Evolutionary conservation across 1,140 invertebrate genomes (phyloP).

Genomic region (Uloborus diversus): DNA sequence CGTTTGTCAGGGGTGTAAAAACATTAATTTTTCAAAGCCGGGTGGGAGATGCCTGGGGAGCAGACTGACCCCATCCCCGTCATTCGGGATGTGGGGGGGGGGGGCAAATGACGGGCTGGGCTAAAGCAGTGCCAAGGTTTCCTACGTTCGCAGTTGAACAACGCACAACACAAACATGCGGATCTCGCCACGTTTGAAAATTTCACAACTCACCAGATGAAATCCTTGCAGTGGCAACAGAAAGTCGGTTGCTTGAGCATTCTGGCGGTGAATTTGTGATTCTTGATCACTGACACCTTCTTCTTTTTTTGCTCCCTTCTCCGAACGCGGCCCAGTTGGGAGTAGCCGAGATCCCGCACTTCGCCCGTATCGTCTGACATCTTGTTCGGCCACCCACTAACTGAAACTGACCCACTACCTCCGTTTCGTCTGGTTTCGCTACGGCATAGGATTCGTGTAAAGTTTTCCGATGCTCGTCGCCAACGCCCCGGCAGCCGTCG

Average conservation of each 20-base stretch:
- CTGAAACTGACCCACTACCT: constrained; percentile 22
- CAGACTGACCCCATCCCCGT: no score
- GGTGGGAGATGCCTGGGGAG: no score
- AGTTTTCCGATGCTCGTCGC: background rate
- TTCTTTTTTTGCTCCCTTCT: constrained; percentile 99
- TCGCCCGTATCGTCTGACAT: constrained; percentile 47
- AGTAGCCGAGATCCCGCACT: background rate
- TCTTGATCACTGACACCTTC: constrained; percentile 97
- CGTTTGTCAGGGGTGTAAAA: no score
- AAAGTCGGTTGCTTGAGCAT: constrained; percentile 99
- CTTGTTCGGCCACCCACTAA: constrained; percentile 34
- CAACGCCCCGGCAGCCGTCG: background rate
- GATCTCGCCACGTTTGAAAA: constrained; percentile 11
- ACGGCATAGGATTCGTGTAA: constrained; percentile 1
- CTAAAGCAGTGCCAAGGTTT: constrained; percentile 48
- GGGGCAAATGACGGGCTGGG: no score
- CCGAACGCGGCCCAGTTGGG: constrained; percentile 66
- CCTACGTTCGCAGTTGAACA: constrained; percentile 15
- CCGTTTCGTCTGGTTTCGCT: no score
- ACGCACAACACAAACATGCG: constrained; percentile 38
- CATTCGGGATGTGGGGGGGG: no score
- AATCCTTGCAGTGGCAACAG: constrained; percentile 99
- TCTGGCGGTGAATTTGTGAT: constrained; percentile 98
- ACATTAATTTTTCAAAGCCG: no score
- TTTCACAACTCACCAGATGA: constrained; percentile 91